phyloP scores from a whole-genome alignment of 1,140 invertebrate species.

The Drosophila persimilis region DNA sequence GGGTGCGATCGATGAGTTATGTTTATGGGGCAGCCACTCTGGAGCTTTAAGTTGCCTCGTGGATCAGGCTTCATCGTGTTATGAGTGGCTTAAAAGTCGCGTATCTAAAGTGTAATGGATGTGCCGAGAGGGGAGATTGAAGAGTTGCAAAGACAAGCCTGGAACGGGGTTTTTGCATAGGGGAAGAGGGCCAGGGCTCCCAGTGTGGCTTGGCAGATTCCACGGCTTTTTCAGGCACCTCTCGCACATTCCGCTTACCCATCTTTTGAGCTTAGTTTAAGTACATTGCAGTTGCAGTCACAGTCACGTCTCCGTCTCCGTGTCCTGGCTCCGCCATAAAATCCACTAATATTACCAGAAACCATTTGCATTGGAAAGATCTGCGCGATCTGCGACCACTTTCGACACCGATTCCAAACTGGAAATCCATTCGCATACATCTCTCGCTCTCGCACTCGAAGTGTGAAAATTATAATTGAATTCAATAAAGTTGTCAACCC shows the following conservation, averaged over 20 bases:
- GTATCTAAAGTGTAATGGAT: slow-evolving; percentile 41
- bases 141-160: slow-evolving; percentile 1
- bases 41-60: slow-evolving; percentile 16
- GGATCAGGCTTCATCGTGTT: slow-evolving; percentile 18
- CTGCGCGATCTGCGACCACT: not conserved
- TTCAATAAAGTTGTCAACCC: slow-evolving; percentile 72
- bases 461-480: slow-evolving; percentile 80
- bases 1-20: slow-evolving; percentile 48
- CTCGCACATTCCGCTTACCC: too few species aligned
- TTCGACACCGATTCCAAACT: slow-evolving; percentile 15
- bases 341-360: slow-evolving; percentile 57
- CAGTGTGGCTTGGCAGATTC: too few species aligned
- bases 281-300: slow-evolving; percentile 4
- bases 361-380: slow-evolving; percentile 56
- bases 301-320: slow-evolving; percentile 7
- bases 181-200: too few species aligned
- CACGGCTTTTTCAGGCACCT: not conserved
- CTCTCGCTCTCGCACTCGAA: slow-evolving; percentile 30
- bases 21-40: slow-evolving; percentile 27
- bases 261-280: too few species aligned
- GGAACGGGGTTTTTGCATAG: too few species aligned
- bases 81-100: slow-evolving; percentile 26
- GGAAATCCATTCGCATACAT: slow-evolving; percentile 17
- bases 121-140: not conserved
- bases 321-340: slow-evolving; percentile 46